A percentile compares a stretch with the other conserved stretches of the same genome.
Conservation (phyloP, 2,113 vertebrate species). For the Pantherophis guttatus region DNA sequence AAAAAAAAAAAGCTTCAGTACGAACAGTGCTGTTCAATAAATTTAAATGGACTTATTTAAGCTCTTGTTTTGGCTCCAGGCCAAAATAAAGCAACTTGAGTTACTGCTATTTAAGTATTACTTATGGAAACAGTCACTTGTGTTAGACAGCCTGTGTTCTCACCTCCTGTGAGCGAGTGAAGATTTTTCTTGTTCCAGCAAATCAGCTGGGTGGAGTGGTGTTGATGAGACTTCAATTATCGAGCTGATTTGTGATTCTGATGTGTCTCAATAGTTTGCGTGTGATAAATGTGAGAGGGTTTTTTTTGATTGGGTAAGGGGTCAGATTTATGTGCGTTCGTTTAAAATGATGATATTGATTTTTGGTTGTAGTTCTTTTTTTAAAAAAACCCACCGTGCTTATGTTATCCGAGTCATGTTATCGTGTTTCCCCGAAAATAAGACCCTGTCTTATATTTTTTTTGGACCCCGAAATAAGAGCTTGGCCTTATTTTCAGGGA, state of each 20-base stretch:
- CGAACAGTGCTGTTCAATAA: not conserved
- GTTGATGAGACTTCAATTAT: not conserved
- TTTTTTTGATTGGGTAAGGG: not conserved
- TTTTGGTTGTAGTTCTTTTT: not conserved
- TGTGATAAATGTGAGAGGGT: not conserved
- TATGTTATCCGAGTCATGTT: not conserved
- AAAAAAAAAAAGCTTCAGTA: not conserved
- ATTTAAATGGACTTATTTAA: not conserved
- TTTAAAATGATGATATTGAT: not conserved
- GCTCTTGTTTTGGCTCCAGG: not conserved
- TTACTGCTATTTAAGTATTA: not conserved
- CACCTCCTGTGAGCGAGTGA: not conserved
- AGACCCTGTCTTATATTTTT: too few relatives aligned
- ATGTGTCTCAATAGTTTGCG: not conserved
- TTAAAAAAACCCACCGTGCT: not conserved
- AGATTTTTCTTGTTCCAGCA: not conserved
- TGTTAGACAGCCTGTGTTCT: not conserved
- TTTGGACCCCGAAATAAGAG: too few relatives aligned
- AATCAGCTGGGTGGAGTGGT: not conserved
- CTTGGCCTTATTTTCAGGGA: too few relatives aligned
- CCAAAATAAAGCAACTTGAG: not conserved
- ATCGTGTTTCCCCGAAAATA: too few relatives aligned
- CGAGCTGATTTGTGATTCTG: not conserved
- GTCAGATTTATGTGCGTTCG: not conserved
- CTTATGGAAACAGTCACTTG: not conserved